Base-by-base conservation (phyloP, 2,797 vertebrate species). In the Benthosema pterotum region DNA sequence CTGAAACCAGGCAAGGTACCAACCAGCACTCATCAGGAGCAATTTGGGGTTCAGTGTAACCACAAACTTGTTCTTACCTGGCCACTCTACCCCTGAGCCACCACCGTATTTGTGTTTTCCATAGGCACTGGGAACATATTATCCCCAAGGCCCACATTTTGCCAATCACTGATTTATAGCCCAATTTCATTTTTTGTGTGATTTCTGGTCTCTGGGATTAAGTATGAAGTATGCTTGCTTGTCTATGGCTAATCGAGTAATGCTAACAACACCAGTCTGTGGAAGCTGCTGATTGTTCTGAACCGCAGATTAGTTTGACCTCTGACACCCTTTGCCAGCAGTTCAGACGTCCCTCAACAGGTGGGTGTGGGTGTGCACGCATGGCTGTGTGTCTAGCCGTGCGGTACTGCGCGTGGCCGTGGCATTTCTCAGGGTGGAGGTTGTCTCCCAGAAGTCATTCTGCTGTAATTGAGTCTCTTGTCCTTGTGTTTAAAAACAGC, bases 401-500 rank as follows among this genome's bases (percentile, higher is more conserved):
- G 32, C 11, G 32, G 8, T 38, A 9, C 32, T 11, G 9, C 16
- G 8, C 49, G 45, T 48, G 55, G 42, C 28, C 49, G 45, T 48
- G 55, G 42, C 28, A 51, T 50, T n/a, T 78, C 52, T 68, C 62
- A 54, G 75, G 77, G 69, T 42, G 61, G 75, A 57, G 74, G 76
- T 62, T 59, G 80, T 80, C 86, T 84, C 83, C 75, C 63, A 68
- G 88, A 87, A 92, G 83, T 84, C 81, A 79, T 91, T 88, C 85
- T 81, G 72, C 74, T 91, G 91, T 90, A 90, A 92, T 90, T 90
- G 81, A 91, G 78, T 87, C 83, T 83, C 87, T n/a, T 85, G 88
- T 90, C 89, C 89, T 92, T 90, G 87, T 89, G 86, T 90, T 88
- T 87, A 87, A 88, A 90, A 91, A 90, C 88, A 88, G 89, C 85